Conservation (phyloP, 2,888 invertebrate species). For the Orthonychiurus folsomi region DNA sequence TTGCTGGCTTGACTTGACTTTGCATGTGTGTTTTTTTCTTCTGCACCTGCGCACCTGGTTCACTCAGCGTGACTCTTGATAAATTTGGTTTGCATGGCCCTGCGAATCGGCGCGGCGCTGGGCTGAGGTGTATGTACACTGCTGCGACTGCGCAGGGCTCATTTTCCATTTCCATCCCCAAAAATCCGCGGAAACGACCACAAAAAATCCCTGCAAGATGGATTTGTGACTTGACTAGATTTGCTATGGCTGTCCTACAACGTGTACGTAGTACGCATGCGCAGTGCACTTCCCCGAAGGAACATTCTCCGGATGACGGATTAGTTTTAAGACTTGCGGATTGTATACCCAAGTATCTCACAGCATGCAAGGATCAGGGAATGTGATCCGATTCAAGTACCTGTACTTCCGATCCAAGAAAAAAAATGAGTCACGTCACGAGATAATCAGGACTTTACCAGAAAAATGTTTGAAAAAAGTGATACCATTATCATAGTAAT, state of each 20-base stretch:
- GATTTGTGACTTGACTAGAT: not conserved
- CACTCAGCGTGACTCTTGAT: not conserved
- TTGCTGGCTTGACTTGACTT: too few relatives aligned
- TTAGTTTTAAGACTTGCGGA: not conserved
- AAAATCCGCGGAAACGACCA: not conserved
- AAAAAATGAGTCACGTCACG: too few relatives aligned
- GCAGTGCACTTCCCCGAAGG: not conserved
- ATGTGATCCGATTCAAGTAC: too few relatives aligned
- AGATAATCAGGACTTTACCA: too few relatives aligned
- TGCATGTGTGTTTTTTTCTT: too few relatives aligned
- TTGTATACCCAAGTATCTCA: too few relatives aligned
- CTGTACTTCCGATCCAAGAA: too few relatives aligned
- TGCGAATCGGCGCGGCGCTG: not conserved
- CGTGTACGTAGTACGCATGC: not conserved
- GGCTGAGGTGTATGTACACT: not conserved
- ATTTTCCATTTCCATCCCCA: not conserved
- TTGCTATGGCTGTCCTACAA: not conserved
- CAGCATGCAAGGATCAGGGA: too few relatives aligned
- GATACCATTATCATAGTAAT: too few relatives aligned
- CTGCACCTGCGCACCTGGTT: too few relatives aligned
- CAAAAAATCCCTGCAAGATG: not conserved
- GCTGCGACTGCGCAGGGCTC: too few relatives aligned
- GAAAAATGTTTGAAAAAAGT: too few relatives aligned
- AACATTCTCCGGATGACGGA: not conserved
- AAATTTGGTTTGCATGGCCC: not conserved